Evolutionary conservation across 1,140 invertebrate genomes (phyloP).

Genomic region (Tetragonula clypearis): DNA sequence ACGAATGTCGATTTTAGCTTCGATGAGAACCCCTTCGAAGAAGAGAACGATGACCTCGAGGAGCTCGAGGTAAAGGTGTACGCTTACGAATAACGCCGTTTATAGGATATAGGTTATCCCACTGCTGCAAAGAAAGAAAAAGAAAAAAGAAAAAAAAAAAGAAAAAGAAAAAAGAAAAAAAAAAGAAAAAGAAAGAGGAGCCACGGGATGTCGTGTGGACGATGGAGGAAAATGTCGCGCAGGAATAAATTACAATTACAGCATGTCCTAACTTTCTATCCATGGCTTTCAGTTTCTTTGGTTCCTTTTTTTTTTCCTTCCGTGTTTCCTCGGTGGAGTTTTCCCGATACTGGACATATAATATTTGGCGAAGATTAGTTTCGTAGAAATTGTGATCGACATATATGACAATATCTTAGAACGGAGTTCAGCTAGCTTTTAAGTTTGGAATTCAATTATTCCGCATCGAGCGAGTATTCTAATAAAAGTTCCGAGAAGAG

Average conservation of each 20-base stretch:
- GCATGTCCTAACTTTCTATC: background rate
- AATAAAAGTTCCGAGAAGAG: background rate
- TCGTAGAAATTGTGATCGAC: background rate
- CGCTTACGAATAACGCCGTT: constrained; percentile 28
- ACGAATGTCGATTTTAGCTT: constrained; percentile 47
- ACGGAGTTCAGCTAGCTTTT: background rate
- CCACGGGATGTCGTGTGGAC: background rate
- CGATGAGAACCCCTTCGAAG: constrained; percentile 74
- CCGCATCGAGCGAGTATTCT: background rate
- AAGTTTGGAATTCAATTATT: background rate
- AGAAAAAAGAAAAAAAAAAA: background rate
- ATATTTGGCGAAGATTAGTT: background rate
- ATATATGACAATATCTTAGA: background rate
- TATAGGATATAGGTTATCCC: constrained; percentile 24
- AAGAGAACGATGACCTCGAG: constrained; percentile 76
- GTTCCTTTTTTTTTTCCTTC: no score
- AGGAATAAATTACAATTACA: constrained; percentile 17
- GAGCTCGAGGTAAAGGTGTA: constrained; percentile 78
- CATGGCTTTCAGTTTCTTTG: background rate
- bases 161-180: background rate
- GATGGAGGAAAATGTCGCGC: background rate
- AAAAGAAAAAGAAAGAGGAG: background rate
- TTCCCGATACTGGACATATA: background rate
- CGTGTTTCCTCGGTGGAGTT: no score
- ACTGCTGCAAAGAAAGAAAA: background rate